A percentile compares a stretch with the other conserved stretches of the same genome.
These are phyloP conservation scores for Oryzias javanicus DNA, from an alignment of 2,113 vertebrate genomes.

Conservation along the genomic window DNA sequence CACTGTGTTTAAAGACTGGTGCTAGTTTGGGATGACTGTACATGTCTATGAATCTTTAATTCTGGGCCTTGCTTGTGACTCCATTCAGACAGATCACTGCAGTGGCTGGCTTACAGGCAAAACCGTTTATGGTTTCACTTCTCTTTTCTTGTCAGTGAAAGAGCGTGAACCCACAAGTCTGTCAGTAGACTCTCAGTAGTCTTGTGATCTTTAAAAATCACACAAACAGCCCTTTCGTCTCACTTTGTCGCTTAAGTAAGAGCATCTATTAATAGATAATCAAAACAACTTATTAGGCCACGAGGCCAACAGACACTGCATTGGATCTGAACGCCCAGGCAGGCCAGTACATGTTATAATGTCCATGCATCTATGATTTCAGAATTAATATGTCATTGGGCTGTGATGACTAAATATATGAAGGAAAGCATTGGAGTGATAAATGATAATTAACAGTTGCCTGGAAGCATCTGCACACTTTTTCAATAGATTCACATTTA, in stretches of 20 bases:
- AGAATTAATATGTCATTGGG: constrained; percentile 91
- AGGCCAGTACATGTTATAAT: constrained; percentile 75
- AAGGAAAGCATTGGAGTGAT: constrained; percentile 5
- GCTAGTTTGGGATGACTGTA: constrained; percentile 72
- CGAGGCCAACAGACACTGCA: constrained; percentile 63
- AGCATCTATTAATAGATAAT: background rate
- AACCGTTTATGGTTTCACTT: constrained; percentile 42
- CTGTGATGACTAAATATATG: constrained; percentile 64
- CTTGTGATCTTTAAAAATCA: constrained; percentile 19
- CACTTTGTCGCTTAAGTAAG: constrained; percentile 19
- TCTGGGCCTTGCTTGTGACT: constrained; percentile 82
- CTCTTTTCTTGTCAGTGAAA: constrained; percentile 22
- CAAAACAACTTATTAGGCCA: constrained; percentile 4
- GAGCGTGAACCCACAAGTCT: constrained; percentile 21
- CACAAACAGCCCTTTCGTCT: constrained; percentile 21
- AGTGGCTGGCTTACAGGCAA: constrained; percentile 60
- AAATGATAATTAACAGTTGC: constrained; percentile 33
- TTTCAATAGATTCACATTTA: background rate
- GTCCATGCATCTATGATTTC: constrained; percentile 84
- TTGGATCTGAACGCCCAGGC: constrained; percentile 83
- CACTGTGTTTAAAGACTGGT: constrained; percentile 83
- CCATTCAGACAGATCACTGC: constrained; percentile 61
- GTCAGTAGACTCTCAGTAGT: constrained; percentile 28
- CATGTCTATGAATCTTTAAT: constrained; percentile 65
- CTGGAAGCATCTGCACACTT: constrained; percentile 22